Evolutionary conservation across 2,113 vertebrate genomes (phyloP).

Genomic region (Nettapus auritus): DNA sequence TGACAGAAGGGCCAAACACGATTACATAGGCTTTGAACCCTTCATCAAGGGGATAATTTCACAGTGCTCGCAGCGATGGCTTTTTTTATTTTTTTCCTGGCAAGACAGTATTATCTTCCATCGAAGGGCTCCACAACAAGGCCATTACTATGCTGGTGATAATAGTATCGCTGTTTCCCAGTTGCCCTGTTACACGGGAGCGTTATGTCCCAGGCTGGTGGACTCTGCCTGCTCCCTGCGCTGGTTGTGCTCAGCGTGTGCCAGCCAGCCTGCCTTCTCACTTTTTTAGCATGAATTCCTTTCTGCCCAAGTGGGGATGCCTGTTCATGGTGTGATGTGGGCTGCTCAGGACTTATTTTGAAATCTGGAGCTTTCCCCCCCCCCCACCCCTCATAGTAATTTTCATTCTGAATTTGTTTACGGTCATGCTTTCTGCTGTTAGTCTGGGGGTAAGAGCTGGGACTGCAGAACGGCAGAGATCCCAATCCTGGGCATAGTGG

Average conservation of each 20-base stretch:
- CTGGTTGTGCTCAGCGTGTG: neutral
- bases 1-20: neutral
- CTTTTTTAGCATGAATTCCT: neutral
- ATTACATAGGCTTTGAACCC: accelerated
- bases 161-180: neutral
- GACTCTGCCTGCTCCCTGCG: accelerated
- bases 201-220: neutral
- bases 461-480: neutral
- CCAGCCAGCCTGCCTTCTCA: neutral
- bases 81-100: neutral
- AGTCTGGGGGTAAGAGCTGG: neutral
- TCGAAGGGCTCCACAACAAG: neutral
- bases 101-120: neutral
- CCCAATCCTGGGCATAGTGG: neutral
- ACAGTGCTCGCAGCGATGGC: neutral
- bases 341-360: neutral
- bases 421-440: neutral
- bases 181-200: neutral
- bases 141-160: neutral
- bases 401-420: neutral
- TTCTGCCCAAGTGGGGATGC: neutral
- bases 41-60: neutral
- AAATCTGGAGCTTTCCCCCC: neutral
- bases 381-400: neutral
- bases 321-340: neutral